These are phyloP conservation scores for Geopemphigus sp. DNA, from an alignment of 1,140 invertebrate genomes.

Conservation along the genomic window DNA sequence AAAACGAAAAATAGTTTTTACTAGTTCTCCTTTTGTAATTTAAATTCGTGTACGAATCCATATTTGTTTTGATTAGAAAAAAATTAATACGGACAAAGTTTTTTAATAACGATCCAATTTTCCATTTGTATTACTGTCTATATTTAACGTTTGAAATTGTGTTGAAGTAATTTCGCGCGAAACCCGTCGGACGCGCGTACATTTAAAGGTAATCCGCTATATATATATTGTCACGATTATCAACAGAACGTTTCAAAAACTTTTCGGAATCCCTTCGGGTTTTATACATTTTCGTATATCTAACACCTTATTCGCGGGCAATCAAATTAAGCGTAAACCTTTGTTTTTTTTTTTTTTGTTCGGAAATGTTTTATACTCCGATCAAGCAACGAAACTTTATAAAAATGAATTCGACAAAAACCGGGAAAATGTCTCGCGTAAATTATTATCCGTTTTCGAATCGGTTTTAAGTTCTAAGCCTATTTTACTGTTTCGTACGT, in stretches of 20 bases:
- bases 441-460: neutral
- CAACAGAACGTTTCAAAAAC: conserved; percentile 1
- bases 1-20: neutral
- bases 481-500: neutral
- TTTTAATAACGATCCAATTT: neutral
- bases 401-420: neutral
- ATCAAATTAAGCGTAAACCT: conserved; percentile 19
- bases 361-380: neutral
- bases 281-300: neutral
- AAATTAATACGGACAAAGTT: neutral
- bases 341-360: too few relatives aligned
- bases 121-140: neutral
- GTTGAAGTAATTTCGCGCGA: neutral
- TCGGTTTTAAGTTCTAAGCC: neutral
- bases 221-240: neutral
- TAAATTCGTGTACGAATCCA: neutral
- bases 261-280: neutral
- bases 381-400: neutral
- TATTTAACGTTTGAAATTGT: neutral
- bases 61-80: neutral
- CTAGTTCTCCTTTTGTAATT: neutral
- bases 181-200: neutral
- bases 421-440: neutral
- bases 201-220: conserved; percentile 6
- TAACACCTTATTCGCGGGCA: neutral